These are phyloP conservation scores for Vanessa tameamea DNA, from an alignment of 1,140 invertebrate species.

Conservation along the genomic window DNA sequence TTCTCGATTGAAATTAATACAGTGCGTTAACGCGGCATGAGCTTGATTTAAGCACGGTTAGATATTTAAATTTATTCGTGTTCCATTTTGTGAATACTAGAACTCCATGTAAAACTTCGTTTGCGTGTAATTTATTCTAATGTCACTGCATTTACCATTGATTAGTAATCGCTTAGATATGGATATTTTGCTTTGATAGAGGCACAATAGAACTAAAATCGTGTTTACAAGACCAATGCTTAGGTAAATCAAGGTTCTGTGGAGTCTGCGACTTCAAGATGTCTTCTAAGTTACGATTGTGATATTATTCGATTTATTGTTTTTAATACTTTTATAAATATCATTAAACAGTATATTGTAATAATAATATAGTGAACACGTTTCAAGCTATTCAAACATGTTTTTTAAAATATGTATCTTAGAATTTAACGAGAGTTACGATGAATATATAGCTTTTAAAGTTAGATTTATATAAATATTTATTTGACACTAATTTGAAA, in stretches of 20 bases:
- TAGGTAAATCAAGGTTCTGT: constrained; percentile 20
- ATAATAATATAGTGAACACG: background rate
- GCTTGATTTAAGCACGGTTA: constrained; percentile 50
- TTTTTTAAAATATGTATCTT: background rate
- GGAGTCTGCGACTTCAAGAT: constrained; percentile 13
- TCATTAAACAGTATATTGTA: background rate
- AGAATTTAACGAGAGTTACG: no score
- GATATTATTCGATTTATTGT: background rate
- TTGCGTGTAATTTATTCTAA: constrained; percentile 58
- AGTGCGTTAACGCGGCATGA: constrained; percentile 53
- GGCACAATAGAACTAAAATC: constrained; percentile 29
- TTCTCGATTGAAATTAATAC: constrained; percentile 66
- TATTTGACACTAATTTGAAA: no score
- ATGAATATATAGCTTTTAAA: no score
- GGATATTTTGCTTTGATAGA: constrained; percentile 36
- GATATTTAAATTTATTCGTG: constrained; percentile 66
- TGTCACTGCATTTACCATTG: constrained; percentile 54
- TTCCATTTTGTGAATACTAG: constrained; percentile 60
- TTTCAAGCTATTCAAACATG: background rate
- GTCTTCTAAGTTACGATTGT: constrained; percentile 1
- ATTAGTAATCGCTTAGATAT: constrained; percentile 46
- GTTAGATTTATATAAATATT: no score
- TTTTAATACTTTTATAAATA: background rate
- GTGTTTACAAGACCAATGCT: constrained; percentile 28
- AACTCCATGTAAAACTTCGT: constrained; percentile 56